These are phyloP conservation scores for Saguinus midas DNA, from an alignment of 2,113 vertebrate genomes.

Conservation along the genomic window DNA sequence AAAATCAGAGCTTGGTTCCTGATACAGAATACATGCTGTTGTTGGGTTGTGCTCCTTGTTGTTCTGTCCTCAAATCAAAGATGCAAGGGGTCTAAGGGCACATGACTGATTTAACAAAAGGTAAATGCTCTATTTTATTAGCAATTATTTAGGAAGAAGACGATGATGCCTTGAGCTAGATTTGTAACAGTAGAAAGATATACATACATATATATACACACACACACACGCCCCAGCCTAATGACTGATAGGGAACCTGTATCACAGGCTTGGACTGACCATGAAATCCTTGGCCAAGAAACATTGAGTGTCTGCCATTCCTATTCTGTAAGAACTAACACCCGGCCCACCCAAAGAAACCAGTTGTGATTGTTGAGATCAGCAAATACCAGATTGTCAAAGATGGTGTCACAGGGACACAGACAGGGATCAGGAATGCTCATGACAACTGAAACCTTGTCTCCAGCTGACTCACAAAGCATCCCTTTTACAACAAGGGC, in stretches of 20 bases:
- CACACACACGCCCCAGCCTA: accelerated
- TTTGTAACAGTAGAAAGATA: background rate
- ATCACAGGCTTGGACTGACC: background rate
- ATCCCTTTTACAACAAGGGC: background rate
- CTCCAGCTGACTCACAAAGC: background rate
- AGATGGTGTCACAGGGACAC: background rate
- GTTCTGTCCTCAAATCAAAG: background rate
- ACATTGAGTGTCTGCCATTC: background rate
- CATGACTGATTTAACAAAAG: background rate
- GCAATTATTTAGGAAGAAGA: background rate
- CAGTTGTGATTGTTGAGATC: background rate
- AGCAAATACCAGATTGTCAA: background rate
- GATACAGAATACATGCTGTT: background rate
- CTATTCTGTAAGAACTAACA: background rate
- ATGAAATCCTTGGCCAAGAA: background rate
- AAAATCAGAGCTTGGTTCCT: background rate
- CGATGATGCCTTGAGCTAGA: background rate
- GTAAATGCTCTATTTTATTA: background rate
- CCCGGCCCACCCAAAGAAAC: background rate
- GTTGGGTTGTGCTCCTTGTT: background rate
- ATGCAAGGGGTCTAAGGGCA: background rate
- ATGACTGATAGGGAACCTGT: background rate
- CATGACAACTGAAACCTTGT: background rate
- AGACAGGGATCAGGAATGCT: background rate
- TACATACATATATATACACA: no score